phyloP scores from a whole-genome alignment of 2,113 vertebrate genomes.

The Gopherus evgoodei region DNA sequence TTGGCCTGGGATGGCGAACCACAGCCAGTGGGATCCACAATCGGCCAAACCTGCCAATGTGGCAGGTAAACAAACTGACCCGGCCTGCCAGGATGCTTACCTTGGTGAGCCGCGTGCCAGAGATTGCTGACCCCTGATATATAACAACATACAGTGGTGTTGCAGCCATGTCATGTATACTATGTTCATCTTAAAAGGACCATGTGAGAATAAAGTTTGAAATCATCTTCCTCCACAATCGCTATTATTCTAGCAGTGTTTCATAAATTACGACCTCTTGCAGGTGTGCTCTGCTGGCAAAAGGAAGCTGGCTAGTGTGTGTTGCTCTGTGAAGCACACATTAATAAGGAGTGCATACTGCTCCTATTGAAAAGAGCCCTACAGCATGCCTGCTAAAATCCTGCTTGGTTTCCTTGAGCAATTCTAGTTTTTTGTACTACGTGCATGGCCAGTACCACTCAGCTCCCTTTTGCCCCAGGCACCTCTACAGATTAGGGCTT shows the following conservation, averaged over 20 bases:
- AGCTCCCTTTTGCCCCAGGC: neutral
- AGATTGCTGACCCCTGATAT: neutral
- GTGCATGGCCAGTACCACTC: neutral
- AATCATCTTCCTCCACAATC: neutral
- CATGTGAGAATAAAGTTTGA: neutral
- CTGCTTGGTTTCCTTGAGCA: neutral
- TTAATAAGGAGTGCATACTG: neutral
- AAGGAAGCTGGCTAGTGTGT: neutral
- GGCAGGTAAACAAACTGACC: too few relatives aligned
- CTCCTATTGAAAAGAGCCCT: neutral
- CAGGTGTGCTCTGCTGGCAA: neutral
- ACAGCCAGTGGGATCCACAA: too few relatives aligned
- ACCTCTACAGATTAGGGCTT: neutral
- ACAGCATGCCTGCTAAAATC: neutral
- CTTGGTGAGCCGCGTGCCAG: too few relatives aligned
- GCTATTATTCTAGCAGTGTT: neutral
- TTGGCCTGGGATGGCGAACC: too few relatives aligned
- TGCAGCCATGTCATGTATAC: neutral
- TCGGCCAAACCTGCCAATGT: too few relatives aligned
- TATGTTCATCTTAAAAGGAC: neutral
- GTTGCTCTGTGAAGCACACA: neutral
- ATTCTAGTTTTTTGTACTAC: rapidly evolving
- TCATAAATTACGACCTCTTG: neutral
- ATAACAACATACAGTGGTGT: neutral
- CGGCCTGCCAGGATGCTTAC: too few relatives aligned